Evolutionary conservation across 2,888 invertebrate genomes (phyloP).

Genomic region (Byasa hedistus): DNA sequence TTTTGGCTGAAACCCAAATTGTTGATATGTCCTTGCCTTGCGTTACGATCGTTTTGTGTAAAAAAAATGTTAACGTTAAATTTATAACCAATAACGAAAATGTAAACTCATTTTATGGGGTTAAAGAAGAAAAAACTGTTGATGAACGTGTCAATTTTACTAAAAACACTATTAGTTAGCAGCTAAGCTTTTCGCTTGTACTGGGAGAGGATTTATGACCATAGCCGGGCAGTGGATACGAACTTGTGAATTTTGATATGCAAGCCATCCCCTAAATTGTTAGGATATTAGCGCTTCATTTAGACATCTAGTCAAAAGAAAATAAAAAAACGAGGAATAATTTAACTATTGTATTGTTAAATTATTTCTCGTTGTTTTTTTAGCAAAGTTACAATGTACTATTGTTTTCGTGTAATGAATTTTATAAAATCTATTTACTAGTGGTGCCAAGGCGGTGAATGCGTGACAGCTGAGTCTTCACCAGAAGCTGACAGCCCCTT

Average conservation of each 20-base stretch:
- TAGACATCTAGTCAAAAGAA: no score
- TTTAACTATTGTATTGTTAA: background rate
- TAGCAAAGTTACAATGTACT: background rate
- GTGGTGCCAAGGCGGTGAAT: constrained; percentile 85
- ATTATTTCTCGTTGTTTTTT: background rate
- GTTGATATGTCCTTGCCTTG: background rate
- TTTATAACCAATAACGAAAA: background rate
- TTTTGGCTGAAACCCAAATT: background rate
- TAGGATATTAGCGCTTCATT: no score
- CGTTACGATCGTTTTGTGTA: background rate
- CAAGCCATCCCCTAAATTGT: no score
- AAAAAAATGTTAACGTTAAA: background rate
- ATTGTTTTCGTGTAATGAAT: background rate
- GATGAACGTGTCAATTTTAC: no score
- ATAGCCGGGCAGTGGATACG: no score
- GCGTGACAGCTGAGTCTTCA: constrained; percentile 65
- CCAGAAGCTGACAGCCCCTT: constrained; percentile 37
- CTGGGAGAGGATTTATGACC: no score
- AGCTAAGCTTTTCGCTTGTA: no score
- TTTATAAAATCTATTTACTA: constrained; percentile 43
- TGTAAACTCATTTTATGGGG: background rate
- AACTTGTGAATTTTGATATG: no score
- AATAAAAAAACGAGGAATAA: background rate
- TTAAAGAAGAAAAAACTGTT: no score
- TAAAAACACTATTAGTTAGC: no score